Percentiles rank a stretch among this genome's conserved stretches.
Evolutionary conservation across 2,797 vertebrate genomes (phyloP).

Genomic region (Catharus ustulatus): DNA sequence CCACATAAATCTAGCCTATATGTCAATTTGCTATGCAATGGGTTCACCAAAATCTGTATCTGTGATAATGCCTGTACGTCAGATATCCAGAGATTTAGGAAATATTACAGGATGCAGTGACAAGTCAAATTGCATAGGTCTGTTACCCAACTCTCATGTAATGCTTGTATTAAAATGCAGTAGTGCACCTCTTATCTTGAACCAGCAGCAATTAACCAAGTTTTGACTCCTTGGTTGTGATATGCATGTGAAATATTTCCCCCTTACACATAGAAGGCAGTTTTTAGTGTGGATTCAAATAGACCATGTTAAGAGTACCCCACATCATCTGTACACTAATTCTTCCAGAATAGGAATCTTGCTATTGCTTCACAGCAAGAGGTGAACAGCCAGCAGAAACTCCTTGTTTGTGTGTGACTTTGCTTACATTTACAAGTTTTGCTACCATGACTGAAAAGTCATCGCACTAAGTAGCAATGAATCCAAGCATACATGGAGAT

Average conservation of each 20-base stretch:
- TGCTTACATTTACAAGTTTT: neutral
- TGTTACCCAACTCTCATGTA: neutral
- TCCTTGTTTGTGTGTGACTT: neutral
- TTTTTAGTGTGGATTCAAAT: neutral
- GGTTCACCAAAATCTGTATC: neutral
- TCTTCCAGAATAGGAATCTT: neutral
- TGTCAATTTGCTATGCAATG: neutral
- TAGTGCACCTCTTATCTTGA: neutral
- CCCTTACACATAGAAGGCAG: rapidly evolving
- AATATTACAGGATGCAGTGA: neutral
- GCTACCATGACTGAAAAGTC: neutral
- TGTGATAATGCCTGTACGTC: neutral
- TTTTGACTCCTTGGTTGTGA: neutral
- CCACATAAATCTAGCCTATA: neutral
- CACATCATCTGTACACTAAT: neutral
- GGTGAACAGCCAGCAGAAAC: neutral
- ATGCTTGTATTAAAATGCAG: neutral
- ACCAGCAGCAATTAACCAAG: neutral
- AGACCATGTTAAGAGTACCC: neutral
- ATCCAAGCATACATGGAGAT: neutral
- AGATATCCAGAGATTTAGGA: neutral
- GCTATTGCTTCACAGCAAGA: neutral
- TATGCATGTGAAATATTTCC: neutral
- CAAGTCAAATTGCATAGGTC: neutral
- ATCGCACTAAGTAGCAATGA: neutral